Evolutionary conservation across 2,113 vertebrate species (phyloP).

Genomic region (Scytalopus superciliaris): DNA sequence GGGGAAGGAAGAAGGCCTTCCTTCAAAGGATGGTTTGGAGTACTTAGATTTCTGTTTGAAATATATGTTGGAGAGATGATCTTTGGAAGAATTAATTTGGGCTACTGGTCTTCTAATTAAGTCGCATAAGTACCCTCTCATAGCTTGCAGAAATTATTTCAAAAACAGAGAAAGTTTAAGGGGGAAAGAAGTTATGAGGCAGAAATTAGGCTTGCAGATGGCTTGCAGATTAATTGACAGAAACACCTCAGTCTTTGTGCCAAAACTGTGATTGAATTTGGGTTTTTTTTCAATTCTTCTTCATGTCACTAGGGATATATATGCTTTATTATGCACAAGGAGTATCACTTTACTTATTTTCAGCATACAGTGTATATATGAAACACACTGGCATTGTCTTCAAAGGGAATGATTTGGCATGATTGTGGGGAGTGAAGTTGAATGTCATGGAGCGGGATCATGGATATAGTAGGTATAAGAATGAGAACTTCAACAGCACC

Average conservation of each 20-base stretch:
- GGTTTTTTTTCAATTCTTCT: neutral
- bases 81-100: neutral
- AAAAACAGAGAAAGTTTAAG: neutral
- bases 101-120: neutral
- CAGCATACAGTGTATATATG: too few species aligned
- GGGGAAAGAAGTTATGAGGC: neutral
- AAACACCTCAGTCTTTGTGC: neutral
- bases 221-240: neutral
- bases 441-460: too few species aligned
- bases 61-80: neutral
- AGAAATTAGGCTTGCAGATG: neutral
- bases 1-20: neutral
- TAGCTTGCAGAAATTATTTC: neutral
- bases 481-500: neutral
- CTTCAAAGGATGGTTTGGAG: neutral
- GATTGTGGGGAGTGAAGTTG: neutral
- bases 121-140: neutral
- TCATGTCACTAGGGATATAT: neutral
- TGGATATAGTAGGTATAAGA: neutral
- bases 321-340: neutral
- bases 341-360: neutral
- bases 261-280: neutral
- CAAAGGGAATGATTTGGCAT: neutral
- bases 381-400: neutral
- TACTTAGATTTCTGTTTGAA: neutral